phyloP scores from a whole-genome alignment of 2,113 vertebrate species.

The Dascyllus trimaculatus region DNA sequence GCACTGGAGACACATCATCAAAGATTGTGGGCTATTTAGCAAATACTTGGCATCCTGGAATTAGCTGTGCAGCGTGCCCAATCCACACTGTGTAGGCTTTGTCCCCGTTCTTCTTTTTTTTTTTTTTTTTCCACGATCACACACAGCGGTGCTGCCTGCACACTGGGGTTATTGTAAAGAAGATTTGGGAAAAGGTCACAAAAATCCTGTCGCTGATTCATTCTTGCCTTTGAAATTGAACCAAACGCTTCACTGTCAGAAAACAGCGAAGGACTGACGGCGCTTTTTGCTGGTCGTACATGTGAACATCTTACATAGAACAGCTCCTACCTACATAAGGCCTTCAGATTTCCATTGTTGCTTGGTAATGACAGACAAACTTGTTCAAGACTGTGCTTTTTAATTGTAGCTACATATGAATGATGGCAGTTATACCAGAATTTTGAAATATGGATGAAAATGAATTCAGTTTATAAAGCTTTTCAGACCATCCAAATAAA shows the following conservation, averaged over 20 bases:
- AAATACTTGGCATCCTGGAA: slow-evolving; percentile 39
- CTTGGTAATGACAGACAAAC: background rate
- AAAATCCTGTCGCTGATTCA: slow-evolving; percentile 48
- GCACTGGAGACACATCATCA: slow-evolving; percentile 21
- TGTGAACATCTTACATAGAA: slow-evolving; percentile 6
- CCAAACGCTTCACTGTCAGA: slow-evolving; percentile 9
- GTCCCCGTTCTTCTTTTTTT: slow-evolving; percentile 32
- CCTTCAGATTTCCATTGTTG: background rate
- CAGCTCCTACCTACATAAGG: background rate
- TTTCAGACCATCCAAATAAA: no score
- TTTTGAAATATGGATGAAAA: no score
- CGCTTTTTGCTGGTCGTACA: background rate
- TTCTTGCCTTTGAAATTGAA: slow-evolving; percentile 37
- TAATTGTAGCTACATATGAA: no score
- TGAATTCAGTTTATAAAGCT: no score
- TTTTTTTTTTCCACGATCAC: slow-evolving; percentile 30
- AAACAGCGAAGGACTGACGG: background rate
- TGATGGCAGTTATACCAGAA: no score
- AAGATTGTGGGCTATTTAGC: slow-evolving; percentile 43
- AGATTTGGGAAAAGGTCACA: slow-evolving; percentile 52
- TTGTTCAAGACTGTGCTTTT: background rate
- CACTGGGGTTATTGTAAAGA: slow-evolving; percentile 46
- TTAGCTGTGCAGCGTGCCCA: slow-evolving; percentile 7
- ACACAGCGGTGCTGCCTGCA: slow-evolving; percentile 21
- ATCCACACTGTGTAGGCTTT: slow-evolving; percentile 43